phyloP scores from a whole-genome alignment of 2,797 vertebrate genomes.

The Sebastes iracundus region DNA sequence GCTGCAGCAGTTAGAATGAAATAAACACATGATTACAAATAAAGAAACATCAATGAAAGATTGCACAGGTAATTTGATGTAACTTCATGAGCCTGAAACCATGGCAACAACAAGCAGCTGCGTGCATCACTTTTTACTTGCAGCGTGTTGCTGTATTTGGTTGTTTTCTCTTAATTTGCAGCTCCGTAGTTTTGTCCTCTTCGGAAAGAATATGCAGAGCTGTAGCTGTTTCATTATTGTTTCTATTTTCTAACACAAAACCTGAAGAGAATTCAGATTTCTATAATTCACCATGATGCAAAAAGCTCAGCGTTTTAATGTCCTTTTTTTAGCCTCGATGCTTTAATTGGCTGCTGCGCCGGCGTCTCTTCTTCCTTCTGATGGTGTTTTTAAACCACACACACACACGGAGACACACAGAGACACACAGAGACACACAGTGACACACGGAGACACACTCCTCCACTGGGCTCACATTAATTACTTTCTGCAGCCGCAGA shows the following conservation, averaged over 20 bases:
- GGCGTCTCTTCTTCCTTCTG: not conserved
- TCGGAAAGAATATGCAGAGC: not conserved
- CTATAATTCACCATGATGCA: not conserved
- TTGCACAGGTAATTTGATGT: not conserved
- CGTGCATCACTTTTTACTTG: not conserved
- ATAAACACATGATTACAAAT: not conserved
- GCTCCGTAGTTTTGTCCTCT: not conserved
- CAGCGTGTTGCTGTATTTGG: not conserved
- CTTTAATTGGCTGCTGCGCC: slow-evolving; percentile 23
- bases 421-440: not conserved
- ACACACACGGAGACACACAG: not conserved
- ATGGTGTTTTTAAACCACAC: not conserved
- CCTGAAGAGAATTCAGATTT: not conserved
- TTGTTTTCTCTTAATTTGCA: not conserved
- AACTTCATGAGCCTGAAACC: not conserved
- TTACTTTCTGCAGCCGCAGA: slow-evolving; percentile 23
- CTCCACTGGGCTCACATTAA: slow-evolving; percentile 15
- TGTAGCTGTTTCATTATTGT: not conserved
- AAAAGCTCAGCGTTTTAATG: not conserved
- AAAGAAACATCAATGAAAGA: not conserved
- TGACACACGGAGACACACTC: not conserved
- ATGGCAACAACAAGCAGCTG: not conserved
- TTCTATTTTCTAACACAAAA: not conserved
- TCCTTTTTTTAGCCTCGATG: slow-evolving; percentile 4
- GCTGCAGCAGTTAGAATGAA: not conserved